Evolutionary conservation across 2,888 invertebrate species (phyloP).

Genomic region (Scaptomyza parva): DNA sequence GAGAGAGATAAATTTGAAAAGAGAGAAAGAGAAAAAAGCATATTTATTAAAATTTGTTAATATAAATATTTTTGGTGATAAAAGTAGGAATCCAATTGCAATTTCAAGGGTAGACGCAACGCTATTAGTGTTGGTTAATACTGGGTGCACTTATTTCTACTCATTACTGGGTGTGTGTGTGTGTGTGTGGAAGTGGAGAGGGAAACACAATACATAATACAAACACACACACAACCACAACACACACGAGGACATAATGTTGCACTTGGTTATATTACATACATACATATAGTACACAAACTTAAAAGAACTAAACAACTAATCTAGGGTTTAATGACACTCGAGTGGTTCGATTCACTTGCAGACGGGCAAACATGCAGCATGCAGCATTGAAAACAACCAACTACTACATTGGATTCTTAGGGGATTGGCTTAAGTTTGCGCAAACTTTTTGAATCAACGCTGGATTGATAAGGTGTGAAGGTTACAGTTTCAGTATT

Average conservation of each 20-base stretch:
- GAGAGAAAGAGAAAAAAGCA: slow-evolving; percentile 41
- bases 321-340: slow-evolving; percentile 29
- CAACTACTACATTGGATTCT: slow-evolving; percentile 33
- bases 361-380: slow-evolving; percentile 42
- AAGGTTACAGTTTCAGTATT: slow-evolving; percentile 19
- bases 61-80: neutral
- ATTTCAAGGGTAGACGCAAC: slow-evolving; percentile 57
- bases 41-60: slow-evolving; percentile 43
- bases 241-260: slow-evolving; percentile 3
- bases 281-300: slow-evolving; percentile 8
- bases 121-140: slow-evolving; percentile 49
- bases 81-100: slow-evolving; percentile 30
- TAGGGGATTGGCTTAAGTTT: slow-evolving; percentile 31
- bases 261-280: slow-evolving; percentile 12
- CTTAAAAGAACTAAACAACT: slow-evolving; percentile 27
- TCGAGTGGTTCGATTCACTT: slow-evolving; percentile 18
- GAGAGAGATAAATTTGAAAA: slow-evolving; percentile 24
- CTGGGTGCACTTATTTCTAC: slow-evolving; percentile 63
- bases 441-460: slow-evolving; percentile 48
- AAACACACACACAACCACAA: slow-evolving; percentile 27
- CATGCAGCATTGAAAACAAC: slow-evolving; percentile 43
- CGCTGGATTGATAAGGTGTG: slow-evolving; percentile 42
- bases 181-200: slow-evolving; percentile 10
- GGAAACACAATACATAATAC: slow-evolving; percentile 23
- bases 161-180: slow-evolving; percentile 30